These are phyloP conservation scores for Parnassius apollo DNA, from an alignment of 2,888 invertebrate species.

Conservation along the genomic window DNA sequence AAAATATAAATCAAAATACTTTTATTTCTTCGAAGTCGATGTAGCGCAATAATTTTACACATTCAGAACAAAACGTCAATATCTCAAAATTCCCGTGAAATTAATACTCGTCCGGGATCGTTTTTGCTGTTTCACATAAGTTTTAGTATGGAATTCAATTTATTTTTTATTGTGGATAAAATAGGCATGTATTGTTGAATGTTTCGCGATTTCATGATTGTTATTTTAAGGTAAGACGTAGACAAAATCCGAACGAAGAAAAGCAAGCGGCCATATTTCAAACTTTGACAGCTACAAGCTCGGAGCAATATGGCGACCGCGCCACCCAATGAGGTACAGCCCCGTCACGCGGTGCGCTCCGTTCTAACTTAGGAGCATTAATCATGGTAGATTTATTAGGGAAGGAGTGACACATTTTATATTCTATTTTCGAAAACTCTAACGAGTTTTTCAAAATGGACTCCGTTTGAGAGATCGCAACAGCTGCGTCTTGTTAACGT, in stretches of 20 bases:
- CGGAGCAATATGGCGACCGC: constrained; percentile 77
- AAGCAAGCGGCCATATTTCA: constrained; percentile 73
- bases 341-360: constrained; percentile 71
- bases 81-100: constrained; percentile 58
- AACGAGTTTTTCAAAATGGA: constrained; percentile 77
- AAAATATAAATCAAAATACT: constrained; percentile 67
- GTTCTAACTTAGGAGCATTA: constrained; percentile 72
- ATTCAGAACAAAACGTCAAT: constrained; percentile 63
- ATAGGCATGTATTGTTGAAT: constrained; percentile 32
- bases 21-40: constrained; percentile 51
- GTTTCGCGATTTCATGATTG: constrained; percentile 49
- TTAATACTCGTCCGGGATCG: constrained; percentile 35
- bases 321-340: constrained; percentile 78
- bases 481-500: constrained; percentile 79
- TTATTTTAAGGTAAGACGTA: constrained; percentile 72
- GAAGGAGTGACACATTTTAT: constrained; percentile 80
- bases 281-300: constrained; percentile 80
- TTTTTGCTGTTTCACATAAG: constrained; percentile 29
- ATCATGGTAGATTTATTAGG: constrained; percentile 77
- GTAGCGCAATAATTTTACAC: constrained; percentile 64
- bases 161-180: constrained; percentile 16
- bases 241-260: constrained; percentile 59
- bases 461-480: constrained; percentile 63
- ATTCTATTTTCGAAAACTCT: constrained; percentile 78
- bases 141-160: constrained; percentile 32